Conservation (phyloP, 2,888 invertebrate species). For the Blera fallax region DNA sequence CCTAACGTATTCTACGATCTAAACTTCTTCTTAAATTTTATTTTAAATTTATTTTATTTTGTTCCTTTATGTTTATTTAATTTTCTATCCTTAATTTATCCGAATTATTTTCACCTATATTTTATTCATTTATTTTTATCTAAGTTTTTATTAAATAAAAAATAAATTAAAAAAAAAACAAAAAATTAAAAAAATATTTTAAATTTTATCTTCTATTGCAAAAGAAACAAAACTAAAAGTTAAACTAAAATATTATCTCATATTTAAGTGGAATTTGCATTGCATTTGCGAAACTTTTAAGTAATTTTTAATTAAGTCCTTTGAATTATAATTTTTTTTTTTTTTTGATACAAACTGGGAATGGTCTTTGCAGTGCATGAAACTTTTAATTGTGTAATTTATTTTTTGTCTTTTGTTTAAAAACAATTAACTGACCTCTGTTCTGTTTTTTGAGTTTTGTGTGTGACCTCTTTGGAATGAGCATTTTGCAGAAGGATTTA, state of each 20-base stretch:
- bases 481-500: slow-evolving; percentile 55
- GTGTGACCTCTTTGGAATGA: slow-evolving; percentile 56
- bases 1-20: neutral
- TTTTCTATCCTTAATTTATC: slow-evolving; percentile 39
- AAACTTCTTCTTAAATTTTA: neutral
- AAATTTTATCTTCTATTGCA: slow-evolving; percentile 52
- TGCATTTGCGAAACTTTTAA: slow-evolving; percentile 38
- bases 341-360: slow-evolving; percentile 31
- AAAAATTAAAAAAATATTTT: neutral
- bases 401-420: slow-evolving; percentile 5
- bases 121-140: slow-evolving; percentile 20
- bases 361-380: slow-evolving; percentile 57
- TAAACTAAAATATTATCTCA: neutral
- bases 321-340: too few species aligned
- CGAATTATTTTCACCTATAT: slow-evolving; percentile 28
- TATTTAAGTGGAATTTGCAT: slow-evolving; percentile 54
- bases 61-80: slow-evolving; percentile 5
- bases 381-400: slow-evolving; percentile 5
- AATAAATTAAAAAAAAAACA: slow-evolving; percentile 16
- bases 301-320: slow-evolving; percentile 19
- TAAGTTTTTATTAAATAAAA: slow-evolving; percentile 50
- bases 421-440: neutral
- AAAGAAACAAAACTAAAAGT: slow-evolving; percentile 6
- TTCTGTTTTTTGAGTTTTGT: slow-evolving; percentile 21
- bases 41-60: slow-evolving; percentile 4